Evolutionary conservation across 2,113 vertebrate genomes (phyloP).

Genomic region (Willisornis vidua): DNA sequence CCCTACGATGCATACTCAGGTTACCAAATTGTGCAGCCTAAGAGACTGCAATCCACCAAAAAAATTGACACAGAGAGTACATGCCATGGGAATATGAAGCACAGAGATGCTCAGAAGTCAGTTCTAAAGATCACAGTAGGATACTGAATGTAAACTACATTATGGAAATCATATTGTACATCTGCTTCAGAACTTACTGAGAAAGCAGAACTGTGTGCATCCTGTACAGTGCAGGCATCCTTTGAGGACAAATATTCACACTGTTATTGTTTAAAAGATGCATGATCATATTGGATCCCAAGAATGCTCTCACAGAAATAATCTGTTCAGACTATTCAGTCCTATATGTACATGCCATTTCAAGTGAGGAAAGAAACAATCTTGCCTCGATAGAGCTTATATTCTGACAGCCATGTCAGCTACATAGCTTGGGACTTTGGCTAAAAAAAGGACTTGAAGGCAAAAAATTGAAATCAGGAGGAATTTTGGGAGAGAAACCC

Average conservation of each 20-base stretch:
- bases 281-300: background rate
- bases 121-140: background rate
- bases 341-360: background rate
- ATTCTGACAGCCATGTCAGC: constrained; percentile 33
- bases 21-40: background rate
- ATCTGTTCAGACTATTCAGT: background rate
- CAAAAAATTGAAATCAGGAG: constrained; percentile 51
- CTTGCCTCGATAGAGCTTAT: background rate
- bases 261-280: background rate
- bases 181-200: background rate
- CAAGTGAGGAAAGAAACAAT: constrained; percentile 20
- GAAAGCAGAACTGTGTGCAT: background rate
- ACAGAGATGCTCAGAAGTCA: background rate
- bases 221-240: background rate
- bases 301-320: background rate
- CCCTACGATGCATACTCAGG: background rate
- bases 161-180: background rate
- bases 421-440: background rate
- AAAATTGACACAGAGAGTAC: background rate
- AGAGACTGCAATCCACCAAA: background rate
- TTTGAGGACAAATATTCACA: background rate
- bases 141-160: background rate
- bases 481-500: constrained; percentile 28
- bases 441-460: constrained; percentile 34
- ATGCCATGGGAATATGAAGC: background rate